A percentile compares a stretch with the other conserved stretches of the same genome.
phyloP scores from a whole-genome alignment of 2,888 invertebrate species.

The Aspidiotus destructor region DNA sequence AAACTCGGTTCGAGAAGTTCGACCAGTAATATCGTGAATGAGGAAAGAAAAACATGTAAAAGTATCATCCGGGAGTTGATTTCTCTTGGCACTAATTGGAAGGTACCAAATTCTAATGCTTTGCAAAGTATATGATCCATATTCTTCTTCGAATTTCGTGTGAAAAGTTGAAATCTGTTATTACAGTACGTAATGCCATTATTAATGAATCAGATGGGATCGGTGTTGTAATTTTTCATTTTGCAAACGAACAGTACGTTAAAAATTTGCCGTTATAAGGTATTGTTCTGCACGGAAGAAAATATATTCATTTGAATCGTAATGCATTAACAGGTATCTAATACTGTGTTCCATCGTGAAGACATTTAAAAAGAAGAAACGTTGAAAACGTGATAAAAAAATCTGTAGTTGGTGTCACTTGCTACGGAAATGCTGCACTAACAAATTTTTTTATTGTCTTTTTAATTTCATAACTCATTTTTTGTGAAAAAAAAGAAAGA shows the following conservation, averaged over 20 bases:
- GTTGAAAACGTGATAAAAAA: too few relatives aligned
- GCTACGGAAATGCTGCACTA: too few relatives aligned
- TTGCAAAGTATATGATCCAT: neutral
- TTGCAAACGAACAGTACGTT: neutral
- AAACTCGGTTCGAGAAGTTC: conserved; percentile 7
- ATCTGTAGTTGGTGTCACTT: too few relatives aligned
- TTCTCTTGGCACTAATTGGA: conserved; percentile 17
- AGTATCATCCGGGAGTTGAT: too few relatives aligned
- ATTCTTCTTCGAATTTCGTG: neutral
- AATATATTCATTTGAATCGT: too few relatives aligned
- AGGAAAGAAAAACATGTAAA: too few relatives aligned
- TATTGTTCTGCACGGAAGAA: neutral
- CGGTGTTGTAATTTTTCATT: conserved; percentile 21
- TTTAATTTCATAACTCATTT: too few relatives aligned
- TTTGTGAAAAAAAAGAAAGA: too few relatives aligned
- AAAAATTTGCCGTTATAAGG: neutral
- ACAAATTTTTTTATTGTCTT: too few relatives aligned
- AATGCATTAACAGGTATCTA: conserved; percentile 15
- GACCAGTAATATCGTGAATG: neutral
- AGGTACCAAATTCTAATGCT: conserved; percentile 9
- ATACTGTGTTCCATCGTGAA: conserved; percentile 23
- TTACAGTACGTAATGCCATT: conserved; percentile 10
- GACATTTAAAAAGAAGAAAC: too few relatives aligned
- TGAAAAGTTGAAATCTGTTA: neutral
- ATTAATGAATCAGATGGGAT: conserved; percentile 15